Evolutionary conservation across 2,888 invertebrate species (phyloP).

Genomic region (Notocelia uddmanniana): DNA sequence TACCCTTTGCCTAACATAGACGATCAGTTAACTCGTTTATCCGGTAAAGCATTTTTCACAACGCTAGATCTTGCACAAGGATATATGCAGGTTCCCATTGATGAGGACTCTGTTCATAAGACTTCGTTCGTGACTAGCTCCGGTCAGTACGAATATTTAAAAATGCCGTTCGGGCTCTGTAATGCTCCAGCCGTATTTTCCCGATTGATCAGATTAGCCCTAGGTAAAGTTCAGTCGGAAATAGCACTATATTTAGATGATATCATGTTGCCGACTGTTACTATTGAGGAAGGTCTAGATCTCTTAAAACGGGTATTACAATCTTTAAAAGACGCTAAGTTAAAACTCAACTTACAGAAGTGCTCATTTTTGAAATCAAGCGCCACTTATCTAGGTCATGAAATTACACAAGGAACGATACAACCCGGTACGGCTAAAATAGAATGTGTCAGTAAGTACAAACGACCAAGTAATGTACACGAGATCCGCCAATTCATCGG

Average conservation of each 20-base stretch:
- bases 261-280: not conserved
- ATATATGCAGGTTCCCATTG: not conserved
- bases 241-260: slow-evolving; percentile 5
- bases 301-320: slow-evolving; percentile 11
- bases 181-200: slow-evolving; percentile 2
- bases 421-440: slow-evolving; percentile 1
- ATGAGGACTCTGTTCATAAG: slow-evolving; percentile 3
- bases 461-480: slow-evolving; percentile 1
- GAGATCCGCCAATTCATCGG: slow-evolving; percentile 25
- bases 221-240: not conserved
- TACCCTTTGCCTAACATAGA: slow-evolving; percentile 11
- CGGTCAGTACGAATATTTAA: slow-evolving; percentile 7
- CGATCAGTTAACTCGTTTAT: slow-evolving; percentile 9
- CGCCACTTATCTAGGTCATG: slow-evolving; percentile 11
- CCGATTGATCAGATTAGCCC: not conserved
- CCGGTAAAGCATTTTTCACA: slow-evolving; percentile 4
- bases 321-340: not conserved
- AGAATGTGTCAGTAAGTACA: not conserved
- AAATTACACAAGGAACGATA: slow-evolving; percentile 11
- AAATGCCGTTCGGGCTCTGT: not conserved
- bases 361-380: slow-evolving; percentile 3
- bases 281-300: slow-evolving; percentile 11
- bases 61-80: too few species aligned
- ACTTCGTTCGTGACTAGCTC: not conserved
- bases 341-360: slow-evolving; percentile 2